phyloP scores from a whole-genome alignment of 2,797 vertebrate genomes.

The Gallinago stenura region DNA sequence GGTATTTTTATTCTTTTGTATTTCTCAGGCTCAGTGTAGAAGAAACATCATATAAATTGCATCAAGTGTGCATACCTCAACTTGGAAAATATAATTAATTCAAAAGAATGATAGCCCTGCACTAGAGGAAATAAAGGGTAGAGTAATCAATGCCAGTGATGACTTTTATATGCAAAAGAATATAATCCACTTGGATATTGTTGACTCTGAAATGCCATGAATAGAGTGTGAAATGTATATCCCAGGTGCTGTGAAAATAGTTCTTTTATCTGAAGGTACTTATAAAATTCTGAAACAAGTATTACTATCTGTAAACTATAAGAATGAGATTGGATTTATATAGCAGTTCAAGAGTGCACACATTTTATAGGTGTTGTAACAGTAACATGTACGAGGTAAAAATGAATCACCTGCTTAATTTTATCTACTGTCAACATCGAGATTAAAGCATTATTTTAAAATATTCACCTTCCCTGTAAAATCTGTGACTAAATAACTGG shows the following conservation, averaged over 20 bases:
- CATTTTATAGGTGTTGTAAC: conserved; percentile 14
- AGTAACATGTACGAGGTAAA: conserved; percentile 29
- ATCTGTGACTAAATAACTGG: neutral
- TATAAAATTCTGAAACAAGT: conserved; percentile 11
- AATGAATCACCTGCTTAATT: conserved; percentile 57
- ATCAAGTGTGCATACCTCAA: neutral
- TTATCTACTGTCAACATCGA: conserved; percentile 34
- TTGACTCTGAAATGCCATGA: conserved; percentile 34
- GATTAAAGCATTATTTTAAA: conserved; percentile 45
- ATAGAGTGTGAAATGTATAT: conserved; percentile 6
- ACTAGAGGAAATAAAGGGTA: conserved; percentile 40
- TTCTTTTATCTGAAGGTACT: neutral
- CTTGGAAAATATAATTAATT: conserved; percentile 43
- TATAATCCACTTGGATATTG: conserved; percentile 10
- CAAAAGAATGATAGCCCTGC: conserved; percentile 28
- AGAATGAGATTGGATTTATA: neutral
- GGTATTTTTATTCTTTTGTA: neutral
- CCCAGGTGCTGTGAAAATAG: neutral
- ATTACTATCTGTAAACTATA: neutral
- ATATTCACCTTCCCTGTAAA: neutral
- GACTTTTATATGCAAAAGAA: conserved; percentile 51
- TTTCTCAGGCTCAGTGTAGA: neutral
- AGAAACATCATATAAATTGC: neutral
- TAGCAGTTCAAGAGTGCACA: neutral
- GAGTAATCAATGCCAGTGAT: neutral